Conservation (phyloP, 2,888 invertebrate genomes). For the Ormyrus rosae region DNA sequence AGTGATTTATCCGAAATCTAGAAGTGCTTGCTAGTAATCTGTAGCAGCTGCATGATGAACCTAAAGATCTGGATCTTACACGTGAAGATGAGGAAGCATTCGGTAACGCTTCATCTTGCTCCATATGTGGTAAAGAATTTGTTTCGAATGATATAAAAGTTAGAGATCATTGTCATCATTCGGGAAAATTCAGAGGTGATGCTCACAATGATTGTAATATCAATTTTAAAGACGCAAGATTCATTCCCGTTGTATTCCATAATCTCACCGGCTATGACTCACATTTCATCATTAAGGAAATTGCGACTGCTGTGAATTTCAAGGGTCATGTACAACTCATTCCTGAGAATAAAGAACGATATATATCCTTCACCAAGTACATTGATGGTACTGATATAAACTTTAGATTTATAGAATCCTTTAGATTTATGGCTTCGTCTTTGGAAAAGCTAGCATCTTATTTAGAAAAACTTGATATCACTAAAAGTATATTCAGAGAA, state of each 20-base stretch:
- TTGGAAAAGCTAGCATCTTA: conserved; percentile 43
- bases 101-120: conserved; percentile 18
- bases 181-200: conserved; percentile 46
- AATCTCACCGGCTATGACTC: conserved; percentile 60
- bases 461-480: not conserved
- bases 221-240: conserved; percentile 62
- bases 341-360: conserved; percentile 67
- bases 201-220: conserved; percentile 63
- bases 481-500: not conserved
- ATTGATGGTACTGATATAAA: conserved; percentile 33
- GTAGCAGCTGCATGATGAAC: not conserved
- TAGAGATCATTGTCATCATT: conserved; percentile 57
- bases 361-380: conserved; percentile 58
- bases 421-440: conserved; percentile 41
- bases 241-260: conserved; percentile 61
- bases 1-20: conserved; percentile 34
- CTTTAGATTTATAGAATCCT: conserved; percentile 53
- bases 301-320: conserved; percentile 41
- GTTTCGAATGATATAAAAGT: conserved; percentile 44
- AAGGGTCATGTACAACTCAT: conserved; percentile 61
- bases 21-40: not conserved
- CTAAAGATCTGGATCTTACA: conserved; percentile 17
- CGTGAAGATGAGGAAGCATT: not conserved
- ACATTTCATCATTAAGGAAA: conserved; percentile 63
- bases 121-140: conserved; percentile 50